Evolutionary conservation across 35 echinoderm and acorn worm species (phyloP).

Genomic region (Apostichopus japonicus): DNA sequence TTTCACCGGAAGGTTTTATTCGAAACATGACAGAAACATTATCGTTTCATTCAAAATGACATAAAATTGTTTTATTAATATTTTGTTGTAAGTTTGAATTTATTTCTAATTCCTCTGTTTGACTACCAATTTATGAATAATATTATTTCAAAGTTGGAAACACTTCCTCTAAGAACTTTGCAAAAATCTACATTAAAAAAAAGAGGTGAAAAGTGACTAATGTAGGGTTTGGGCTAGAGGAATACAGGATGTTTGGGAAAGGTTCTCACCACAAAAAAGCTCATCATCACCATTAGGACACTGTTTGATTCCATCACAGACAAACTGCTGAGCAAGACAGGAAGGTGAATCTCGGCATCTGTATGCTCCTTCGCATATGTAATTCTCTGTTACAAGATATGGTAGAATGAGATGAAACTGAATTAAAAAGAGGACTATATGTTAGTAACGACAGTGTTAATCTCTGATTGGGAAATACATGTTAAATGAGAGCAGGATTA

Average conservation of each 20-base stretch:
- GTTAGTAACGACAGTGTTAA: background rate
- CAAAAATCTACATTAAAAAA: too few relatives aligned
- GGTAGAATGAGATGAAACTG: background rate
- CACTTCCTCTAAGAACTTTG: too few relatives aligned
- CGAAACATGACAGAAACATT: too few relatives aligned
- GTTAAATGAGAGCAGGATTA: too few relatives aligned
- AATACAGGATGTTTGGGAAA: background rate
- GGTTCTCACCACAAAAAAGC: constrained; percentile 45
- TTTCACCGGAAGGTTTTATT: too few relatives aligned
- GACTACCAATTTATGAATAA: background rate
- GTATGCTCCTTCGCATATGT: constrained; percentile 43
- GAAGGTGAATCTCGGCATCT: background rate
- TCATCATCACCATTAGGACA: constrained; percentile 55
- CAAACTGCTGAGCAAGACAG: constrained; percentile 33
- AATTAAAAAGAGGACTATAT: background rate
- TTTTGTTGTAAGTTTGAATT: too few relatives aligned
- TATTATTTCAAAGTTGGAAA: background rate
- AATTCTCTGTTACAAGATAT: constrained; percentile 14
- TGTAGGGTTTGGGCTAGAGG: background rate
- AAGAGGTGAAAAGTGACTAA: too few relatives aligned
- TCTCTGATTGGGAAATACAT: too few relatives aligned
- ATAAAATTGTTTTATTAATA: too few relatives aligned
- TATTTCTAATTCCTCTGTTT: too few relatives aligned
- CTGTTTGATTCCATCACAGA: constrained; percentile 52
- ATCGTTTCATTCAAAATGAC: too few relatives aligned